Evolutionary conservation across 1,140 invertebrate genomes (phyloP).

Genomic region (Littorina saxatilis): DNA sequence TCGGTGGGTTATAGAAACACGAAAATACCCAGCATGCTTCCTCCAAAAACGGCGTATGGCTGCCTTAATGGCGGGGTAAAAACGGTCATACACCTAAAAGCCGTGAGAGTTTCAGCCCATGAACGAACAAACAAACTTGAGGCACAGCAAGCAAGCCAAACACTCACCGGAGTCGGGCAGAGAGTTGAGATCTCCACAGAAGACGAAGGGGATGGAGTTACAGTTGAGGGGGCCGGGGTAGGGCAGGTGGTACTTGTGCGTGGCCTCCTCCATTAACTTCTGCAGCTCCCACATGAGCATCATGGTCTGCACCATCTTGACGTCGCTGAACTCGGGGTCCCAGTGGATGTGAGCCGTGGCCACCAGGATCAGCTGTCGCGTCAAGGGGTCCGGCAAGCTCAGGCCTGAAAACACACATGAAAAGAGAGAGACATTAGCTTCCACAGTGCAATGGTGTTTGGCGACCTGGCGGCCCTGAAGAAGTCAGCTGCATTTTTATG

Average conservation of each 20-base stretch:
- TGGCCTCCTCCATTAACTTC: constrained; percentile 69
- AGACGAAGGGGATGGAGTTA: constrained; percentile 92
- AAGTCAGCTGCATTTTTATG: neutral
- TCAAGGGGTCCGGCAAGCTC: constrained; percentile 1
- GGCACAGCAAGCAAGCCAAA: too few species aligned
- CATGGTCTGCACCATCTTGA: constrained; percentile 99
- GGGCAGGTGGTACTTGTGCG: constrained; percentile 58
- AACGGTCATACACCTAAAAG: too few species aligned
- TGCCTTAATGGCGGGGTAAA: too few species aligned
- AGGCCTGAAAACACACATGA: neutral
- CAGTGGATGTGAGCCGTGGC: constrained; percentile 99
- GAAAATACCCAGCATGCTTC: too few species aligned
- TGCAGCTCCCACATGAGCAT: constrained; percentile 95
- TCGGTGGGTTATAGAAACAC: too few species aligned
- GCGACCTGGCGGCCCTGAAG: constrained; percentile 15
- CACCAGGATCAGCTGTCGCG: constrained; percentile 89
- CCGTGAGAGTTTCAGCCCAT: too few species aligned
- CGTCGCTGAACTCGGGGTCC: constrained; percentile 99
- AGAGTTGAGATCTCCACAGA: constrained; percentile 99
- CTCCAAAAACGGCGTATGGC: too few species aligned
- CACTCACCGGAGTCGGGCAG: constrained; percentile 95
- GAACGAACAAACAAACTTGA: too few species aligned
- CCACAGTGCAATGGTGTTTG: too few species aligned
- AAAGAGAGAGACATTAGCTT: neutral
- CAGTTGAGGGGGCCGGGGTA: constrained; percentile 79